Evolutionary conservation across 1,140 invertebrate species (phyloP), one percentile per base, ranked within the genome.

Genomic region (Bathynomus jamesi): DNA sequence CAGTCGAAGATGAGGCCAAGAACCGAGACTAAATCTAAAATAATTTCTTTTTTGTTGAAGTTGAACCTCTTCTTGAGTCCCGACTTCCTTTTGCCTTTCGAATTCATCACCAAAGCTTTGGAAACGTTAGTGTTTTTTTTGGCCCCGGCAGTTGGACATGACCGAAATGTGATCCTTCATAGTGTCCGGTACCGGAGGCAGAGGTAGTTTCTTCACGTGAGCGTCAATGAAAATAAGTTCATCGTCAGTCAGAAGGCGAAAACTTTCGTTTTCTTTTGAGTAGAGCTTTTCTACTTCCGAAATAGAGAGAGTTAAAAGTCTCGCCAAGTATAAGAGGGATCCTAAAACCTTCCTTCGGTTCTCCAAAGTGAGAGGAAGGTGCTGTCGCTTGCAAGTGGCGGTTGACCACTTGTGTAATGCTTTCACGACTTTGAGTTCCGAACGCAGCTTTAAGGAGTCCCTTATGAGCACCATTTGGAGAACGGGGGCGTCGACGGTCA

Each of bases 361-460:
- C 8, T 78, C 80, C 1, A 85, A 78, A 3, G 85, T 87, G 27
- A 89, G 80, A 70, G 89, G 88, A 29, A 87, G 77, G 29, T 88
- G 87, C 28, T 82, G 82, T 61, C 87, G 83, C 69, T 87, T 86
- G 77, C 89, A 91, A 65, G 87, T 85, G 4, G 87, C 86, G 25
- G 85, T 86, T 7, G 87, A 85, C 89, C 90, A 91, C 67, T 87
- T 84, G 25, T 86, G 84, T 46, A 90, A 75, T 4, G 88, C 87
- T 13, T 82, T 80, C 46, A 87, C 87, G 3, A 89, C 78, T 1
- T 85, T 78, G 2, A 83, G 81, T 78, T 89, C 88, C 61, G 81
- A 84, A 0, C 81, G 78, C 0, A 89, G 80, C 53, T 82, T 80
- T 13, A 90, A 79, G 4, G 84, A 87, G 69, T 89, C 86, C 1